Percentiles rank a stretch among this genome's conserved stretches.
Evolutionary conservation across 2,113 vertebrate species (phyloP).

Genomic region (Pao palembangensis): DNA sequence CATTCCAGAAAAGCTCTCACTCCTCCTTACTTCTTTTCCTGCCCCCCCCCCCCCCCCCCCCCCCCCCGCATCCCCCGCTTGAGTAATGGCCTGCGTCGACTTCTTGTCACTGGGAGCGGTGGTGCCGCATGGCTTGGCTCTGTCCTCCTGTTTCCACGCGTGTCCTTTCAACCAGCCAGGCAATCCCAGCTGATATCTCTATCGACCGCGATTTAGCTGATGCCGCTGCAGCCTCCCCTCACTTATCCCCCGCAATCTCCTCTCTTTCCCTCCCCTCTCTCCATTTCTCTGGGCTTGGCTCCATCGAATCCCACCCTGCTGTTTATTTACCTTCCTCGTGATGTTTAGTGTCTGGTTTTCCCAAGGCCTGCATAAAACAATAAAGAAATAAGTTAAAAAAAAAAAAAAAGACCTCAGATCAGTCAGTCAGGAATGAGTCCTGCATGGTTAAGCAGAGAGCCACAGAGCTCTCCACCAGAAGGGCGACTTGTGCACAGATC

Average conservation of each 20-base stretch:
- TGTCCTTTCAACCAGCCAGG: constrained; percentile 71
- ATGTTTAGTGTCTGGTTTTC: constrained; percentile 27
- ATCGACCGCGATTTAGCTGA: constrained; percentile 77
- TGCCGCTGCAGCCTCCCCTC: constrained; percentile 51
- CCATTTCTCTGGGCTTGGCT: constrained; percentile 7
- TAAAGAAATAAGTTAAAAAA: too few relatives aligned
- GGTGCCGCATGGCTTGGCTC: constrained; percentile 66
- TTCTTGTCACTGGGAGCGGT: constrained; percentile 76
- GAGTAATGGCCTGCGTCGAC: constrained; percentile 76
- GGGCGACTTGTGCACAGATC: constrained; percentile 51
- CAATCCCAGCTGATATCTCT: constrained; percentile 79
- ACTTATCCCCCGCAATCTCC: constrained; percentile 25
- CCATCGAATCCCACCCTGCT: constrained; percentile 3
- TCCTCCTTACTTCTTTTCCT: constrained; percentile 55
- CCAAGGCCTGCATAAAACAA: too few relatives aligned
- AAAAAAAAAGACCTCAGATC: constrained; percentile 28
- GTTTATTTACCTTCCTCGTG: constrained; percentile 19
- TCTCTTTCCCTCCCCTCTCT: constrained; percentile 1
- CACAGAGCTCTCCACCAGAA: constrained; percentile 38
- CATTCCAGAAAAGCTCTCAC: constrained; percentile 41
- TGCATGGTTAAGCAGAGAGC: constrained; percentile 57
- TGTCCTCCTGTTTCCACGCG: constrained; percentile 68
- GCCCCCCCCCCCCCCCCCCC: constrained; percentile 46
- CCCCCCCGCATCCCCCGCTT: constrained; percentile 44
- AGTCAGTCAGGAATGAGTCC: constrained; percentile 50